Evolutionary conservation across 2,113 vertebrate species (phyloP).

Genomic region (Nycticorax nycticorax): DNA sequence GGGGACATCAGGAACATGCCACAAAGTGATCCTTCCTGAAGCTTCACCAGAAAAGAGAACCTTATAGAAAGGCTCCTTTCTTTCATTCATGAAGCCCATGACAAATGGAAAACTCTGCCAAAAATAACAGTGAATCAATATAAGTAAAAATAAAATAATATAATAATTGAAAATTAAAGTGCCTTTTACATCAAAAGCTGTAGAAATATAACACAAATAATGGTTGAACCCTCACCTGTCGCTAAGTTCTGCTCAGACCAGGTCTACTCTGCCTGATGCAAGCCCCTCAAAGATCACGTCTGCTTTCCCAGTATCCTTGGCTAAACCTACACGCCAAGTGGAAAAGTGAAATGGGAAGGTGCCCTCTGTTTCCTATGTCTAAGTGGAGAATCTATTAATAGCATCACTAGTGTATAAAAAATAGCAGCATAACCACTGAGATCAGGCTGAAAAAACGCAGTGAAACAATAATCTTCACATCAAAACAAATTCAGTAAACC

Average conservation of each 20-base stretch:
- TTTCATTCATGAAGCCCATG: conserved; percentile 81
- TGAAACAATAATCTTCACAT: neutral
- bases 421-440: neutral
- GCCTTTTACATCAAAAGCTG: neutral
- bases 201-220: neutral
- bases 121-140: neutral
- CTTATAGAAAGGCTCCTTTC: conserved; percentile 83
- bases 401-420: neutral
- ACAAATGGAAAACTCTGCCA: conserved; percentile 68
- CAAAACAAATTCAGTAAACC: neutral
- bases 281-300: neutral
- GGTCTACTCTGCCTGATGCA: neutral
- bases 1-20: conserved; percentile 82
- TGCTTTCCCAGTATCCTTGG: neutral
- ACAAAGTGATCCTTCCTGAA: conserved; percentile 78
- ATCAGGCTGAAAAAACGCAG: neutral
- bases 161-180: neutral
- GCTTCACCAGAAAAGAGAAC: conserved; percentile 79
- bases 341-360: neutral
- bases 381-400: neutral
- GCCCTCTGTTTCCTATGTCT: neutral
- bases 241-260: neutral
- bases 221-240: neutral
- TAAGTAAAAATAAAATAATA: neutral
- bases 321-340: neutral